Conservation (phyloP, 2,797 vertebrate genomes). For the Iguana delicatissima region DNA sequence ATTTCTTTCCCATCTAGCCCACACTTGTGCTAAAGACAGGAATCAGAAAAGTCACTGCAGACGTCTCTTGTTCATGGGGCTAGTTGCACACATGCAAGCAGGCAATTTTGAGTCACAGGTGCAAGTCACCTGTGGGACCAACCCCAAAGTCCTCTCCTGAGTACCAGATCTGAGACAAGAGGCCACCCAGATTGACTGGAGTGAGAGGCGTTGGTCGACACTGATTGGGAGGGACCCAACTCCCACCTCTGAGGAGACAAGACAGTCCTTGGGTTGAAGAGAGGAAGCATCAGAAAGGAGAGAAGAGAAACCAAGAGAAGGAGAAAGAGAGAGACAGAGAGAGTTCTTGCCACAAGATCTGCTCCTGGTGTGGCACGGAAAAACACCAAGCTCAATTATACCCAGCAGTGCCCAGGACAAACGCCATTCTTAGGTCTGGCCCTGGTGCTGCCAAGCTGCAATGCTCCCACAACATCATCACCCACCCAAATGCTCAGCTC, state of each 20-base stretch:
- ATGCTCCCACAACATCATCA: conserved; percentile 3
- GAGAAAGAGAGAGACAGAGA: conserved; percentile 67
- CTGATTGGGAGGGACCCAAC: not conserved
- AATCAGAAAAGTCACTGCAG: too few species aligned
- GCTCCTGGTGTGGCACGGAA: conserved; percentile 61
- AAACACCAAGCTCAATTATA: conserved; percentile 67
- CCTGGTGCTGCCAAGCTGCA: not conserved
- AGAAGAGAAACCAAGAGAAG: conserved; percentile 66
- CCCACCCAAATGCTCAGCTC: not conserved
- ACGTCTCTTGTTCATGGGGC: not conserved
- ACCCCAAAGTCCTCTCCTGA: not conserved
- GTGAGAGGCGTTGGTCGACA: not conserved
- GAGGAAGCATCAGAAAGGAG: conserved; percentile 29
- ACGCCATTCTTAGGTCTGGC: not conserved
- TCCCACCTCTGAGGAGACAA: conserved; percentile 21
- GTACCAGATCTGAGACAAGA: not conserved
- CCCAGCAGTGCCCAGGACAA: conserved; percentile 1
- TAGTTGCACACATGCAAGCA: too few species aligned
- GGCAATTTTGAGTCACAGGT: not conserved
- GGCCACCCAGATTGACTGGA: accelerated
- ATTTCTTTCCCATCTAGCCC: not conserved
- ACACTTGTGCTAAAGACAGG: too few species aligned
- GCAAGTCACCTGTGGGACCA: not conserved
- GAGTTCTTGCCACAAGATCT: conserved; percentile 35
- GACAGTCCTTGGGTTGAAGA: conserved; percentile 45